Conservation (phyloP, 2,888 invertebrate genomes). For the Microplitis manilae region DNA sequence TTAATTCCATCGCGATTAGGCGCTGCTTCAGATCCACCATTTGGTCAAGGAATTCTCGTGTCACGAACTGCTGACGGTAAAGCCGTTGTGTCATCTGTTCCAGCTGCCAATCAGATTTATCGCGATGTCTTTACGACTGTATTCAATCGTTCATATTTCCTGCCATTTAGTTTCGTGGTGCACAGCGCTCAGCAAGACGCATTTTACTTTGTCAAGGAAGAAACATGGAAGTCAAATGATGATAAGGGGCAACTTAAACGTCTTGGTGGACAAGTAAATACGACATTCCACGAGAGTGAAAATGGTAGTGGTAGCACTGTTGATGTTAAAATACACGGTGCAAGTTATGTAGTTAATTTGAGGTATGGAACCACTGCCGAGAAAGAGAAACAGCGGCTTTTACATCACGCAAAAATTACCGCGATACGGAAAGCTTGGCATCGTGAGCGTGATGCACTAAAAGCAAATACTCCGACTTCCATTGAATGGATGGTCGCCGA, state of each 20-base stretch:
- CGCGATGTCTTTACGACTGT: conserved; percentile 94
- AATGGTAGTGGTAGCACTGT: conserved; percentile 82
- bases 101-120: conserved; percentile 91
- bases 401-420: conserved; percentile 91
- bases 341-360: conserved; percentile 91
- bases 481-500: conserved; percentile 92
- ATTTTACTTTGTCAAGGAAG: conserved; percentile 94
- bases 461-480: conserved; percentile 82
- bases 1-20: conserved; percentile 84
- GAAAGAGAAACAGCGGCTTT: conserved; percentile 88
- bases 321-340: conserved; percentile 92
- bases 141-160: conserved; percentile 88
- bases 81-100: conserved; percentile 88
- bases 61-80: conserved; percentile 85
- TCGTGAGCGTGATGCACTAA: conserved; percentile 88
- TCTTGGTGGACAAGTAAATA: conserved; percentile 91
- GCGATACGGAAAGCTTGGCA: conserved; percentile 95
- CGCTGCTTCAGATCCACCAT: conserved; percentile 89
- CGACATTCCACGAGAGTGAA: conserved; percentile 90
- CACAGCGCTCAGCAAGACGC: conserved; percentile 92
- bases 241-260: conserved; percentile 91
- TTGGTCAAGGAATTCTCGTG: conserved; percentile 89
- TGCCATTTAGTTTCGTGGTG: conserved; percentile 90
- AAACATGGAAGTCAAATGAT: conserved; percentile 90
- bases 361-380: conserved; percentile 95